Evolutionary conservation across 2,888 invertebrate species (phyloP).

Genomic region (Allacma fusca): DNA sequence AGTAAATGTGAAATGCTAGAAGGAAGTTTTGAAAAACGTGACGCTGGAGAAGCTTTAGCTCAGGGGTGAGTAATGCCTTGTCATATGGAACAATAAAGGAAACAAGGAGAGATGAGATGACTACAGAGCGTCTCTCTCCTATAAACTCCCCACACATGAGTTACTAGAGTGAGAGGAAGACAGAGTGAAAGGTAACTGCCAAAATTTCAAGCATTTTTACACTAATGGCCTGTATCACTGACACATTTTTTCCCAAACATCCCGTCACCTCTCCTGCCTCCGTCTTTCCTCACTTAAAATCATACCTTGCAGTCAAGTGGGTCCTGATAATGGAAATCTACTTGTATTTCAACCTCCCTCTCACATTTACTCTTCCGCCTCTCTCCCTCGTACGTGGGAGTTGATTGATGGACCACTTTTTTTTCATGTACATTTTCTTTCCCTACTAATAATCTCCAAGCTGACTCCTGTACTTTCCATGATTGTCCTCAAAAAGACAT

Average conservation of each 20-base stretch:
- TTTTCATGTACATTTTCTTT: too few relatives aligned
- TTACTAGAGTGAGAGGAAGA: not conserved
- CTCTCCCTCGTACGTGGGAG: too few relatives aligned
- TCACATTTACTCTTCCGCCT: not conserved
- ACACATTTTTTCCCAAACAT: conserved; percentile 29
- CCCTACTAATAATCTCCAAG: too few relatives aligned
- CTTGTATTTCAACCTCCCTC: not conserved
- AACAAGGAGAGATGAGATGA: not conserved
- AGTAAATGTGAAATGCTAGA: too few relatives aligned
- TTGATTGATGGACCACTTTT: too few relatives aligned
- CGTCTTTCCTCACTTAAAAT: conserved; percentile 10
- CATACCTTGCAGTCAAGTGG: not conserved
- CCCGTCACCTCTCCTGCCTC: not conserved
- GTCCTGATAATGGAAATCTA: not conserved
- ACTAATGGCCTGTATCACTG: conserved; percentile 30
- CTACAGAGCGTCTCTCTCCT: not conserved
- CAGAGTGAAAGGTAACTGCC: conserved; percentile 10
- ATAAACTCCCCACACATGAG: not conserved
- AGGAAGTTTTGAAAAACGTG: too few relatives aligned
- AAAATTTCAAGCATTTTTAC: conserved; percentile 22
- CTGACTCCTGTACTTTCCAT: too few relatives aligned
- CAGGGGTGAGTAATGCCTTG: conserved; percentile 11
- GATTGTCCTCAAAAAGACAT: too few relatives aligned
- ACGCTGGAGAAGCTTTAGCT: not conserved
- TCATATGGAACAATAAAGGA: conserved; percentile 14